These are phyloP conservation scores for Heterodera filipjevi DNA, from an alignment of 2,888 invertebrate species.

Conservation along the genomic window DNA sequence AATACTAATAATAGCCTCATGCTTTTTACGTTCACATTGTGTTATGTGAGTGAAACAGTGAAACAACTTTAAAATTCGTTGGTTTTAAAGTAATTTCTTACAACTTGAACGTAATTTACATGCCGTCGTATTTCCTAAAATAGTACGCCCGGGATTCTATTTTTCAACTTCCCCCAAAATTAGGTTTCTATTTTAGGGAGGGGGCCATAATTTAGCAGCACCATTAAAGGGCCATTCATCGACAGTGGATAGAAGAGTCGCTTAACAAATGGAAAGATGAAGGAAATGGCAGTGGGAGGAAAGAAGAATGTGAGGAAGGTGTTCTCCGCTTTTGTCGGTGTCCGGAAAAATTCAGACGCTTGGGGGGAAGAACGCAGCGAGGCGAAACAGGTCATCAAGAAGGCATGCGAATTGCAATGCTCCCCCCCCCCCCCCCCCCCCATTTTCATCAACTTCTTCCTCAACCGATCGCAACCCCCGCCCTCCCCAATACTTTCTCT, in stretches of 20 bases:
- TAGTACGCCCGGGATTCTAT: no score
- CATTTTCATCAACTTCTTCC: constrained; percentile 6
- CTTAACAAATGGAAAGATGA: neutral
- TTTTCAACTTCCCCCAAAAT: no score
- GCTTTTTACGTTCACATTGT: no score
- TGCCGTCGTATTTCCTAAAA: no score
- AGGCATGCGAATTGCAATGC: neutral
- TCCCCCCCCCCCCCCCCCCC: neutral
- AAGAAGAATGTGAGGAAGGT: neutral
- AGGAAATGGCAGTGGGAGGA: no score
- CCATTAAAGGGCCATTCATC: no score
- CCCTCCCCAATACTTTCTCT: neutral
- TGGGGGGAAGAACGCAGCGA: neutral
- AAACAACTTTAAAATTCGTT: no score
- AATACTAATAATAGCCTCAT: neutral
- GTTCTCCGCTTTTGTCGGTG: neutral
- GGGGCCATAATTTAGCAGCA: no score
- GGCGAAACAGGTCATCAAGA: constrained; percentile 22
- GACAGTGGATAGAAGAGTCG: neutral
- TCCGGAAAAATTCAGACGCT: neutral
- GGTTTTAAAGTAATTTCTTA: no score
- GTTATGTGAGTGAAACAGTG: no score
- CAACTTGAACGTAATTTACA: no score
- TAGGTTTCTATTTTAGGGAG: no score
- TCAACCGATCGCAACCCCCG: neutral